Conservation (phyloP, 2,797 vertebrate species). For the Momotus momota region DNA sequence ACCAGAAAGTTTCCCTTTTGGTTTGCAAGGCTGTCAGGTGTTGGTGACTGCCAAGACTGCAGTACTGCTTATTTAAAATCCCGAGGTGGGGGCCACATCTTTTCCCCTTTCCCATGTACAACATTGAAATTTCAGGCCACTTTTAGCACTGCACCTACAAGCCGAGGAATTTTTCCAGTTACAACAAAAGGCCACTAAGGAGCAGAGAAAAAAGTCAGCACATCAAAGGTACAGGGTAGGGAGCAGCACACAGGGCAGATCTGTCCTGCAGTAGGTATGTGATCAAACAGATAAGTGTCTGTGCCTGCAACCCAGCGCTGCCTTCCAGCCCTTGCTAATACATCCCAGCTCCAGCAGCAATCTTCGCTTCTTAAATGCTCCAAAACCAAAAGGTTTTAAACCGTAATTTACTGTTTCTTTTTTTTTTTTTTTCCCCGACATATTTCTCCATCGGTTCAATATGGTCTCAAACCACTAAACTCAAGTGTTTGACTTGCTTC, state of each 20-base stretch:
- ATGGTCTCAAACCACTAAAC: constrained; percentile 32
- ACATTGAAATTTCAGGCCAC: not conserved
- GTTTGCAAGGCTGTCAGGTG: not conserved
- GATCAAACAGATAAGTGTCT: not conserved
- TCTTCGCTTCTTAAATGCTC: not conserved
- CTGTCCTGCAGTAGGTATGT: constrained; percentile 37
- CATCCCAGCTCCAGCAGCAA: constrained; percentile 40
- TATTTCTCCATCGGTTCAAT: constrained; percentile 71
- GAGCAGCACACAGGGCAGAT: constrained; percentile 18
- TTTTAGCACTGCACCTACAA: not conserved
- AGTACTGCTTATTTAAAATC: not conserved
- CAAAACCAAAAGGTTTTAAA: constrained; percentile 55
- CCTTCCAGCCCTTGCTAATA: constrained; percentile 13
- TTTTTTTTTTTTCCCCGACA: not conserved
- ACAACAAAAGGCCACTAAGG: not conserved
- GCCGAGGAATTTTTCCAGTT: not conserved
- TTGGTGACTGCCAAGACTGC: not conserved
- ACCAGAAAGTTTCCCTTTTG: constrained; percentile 50
- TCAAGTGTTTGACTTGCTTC: constrained; percentile 56
- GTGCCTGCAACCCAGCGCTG: not conserved
- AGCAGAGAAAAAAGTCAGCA: not conserved
- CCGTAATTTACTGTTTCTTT: constrained; percentile 45
- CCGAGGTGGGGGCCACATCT: not conserved
- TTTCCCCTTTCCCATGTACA: not conserved
- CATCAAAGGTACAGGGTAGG: constrained; percentile 14